phyloP scores from a whole-genome alignment of 1,140 invertebrate genomes.

The Dufourea novaeangliae region DNA sequence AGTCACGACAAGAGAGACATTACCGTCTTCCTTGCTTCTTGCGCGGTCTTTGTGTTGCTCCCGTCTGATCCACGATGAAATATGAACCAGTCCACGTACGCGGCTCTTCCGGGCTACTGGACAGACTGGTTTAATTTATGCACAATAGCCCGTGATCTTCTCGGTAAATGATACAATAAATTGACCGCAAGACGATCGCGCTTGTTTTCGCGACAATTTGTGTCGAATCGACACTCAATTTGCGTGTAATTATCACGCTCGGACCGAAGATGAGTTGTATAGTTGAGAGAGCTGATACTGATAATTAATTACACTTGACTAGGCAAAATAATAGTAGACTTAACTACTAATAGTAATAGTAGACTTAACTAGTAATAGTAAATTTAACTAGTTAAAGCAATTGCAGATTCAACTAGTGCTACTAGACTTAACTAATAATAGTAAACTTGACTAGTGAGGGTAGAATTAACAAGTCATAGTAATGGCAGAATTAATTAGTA shows the following conservation, averaged over 20 bases:
- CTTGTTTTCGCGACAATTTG: slow-evolving; percentile 28
- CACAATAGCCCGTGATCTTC: slow-evolving; percentile 38
- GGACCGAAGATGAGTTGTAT: slow-evolving; percentile 19
- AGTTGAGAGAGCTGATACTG: too few relatives aligned
- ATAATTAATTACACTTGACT: too few relatives aligned
- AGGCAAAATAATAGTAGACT: too few relatives aligned
- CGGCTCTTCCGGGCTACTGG: background rate
- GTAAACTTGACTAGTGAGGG: too few relatives aligned
- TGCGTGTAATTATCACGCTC: slow-evolving; percentile 30
- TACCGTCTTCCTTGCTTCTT: slow-evolving; percentile 24
- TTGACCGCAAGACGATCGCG: slow-evolving; percentile 1
- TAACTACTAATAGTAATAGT: too few relatives aligned
- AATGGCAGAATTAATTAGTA: too few relatives aligned
- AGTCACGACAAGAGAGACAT: background rate
- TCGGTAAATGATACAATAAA: slow-evolving; percentile 42
- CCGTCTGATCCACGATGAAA: slow-evolving; percentile 23
- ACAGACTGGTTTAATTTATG: slow-evolving; percentile 36
- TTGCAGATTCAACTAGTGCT: too few relatives aligned
- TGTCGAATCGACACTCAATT: background rate
- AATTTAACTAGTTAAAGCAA: too few relatives aligned
- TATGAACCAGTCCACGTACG: slow-evolving; percentile 7
- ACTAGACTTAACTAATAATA: too few relatives aligned
- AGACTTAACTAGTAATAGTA: too few relatives aligned
- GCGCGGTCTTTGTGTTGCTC: background rate
- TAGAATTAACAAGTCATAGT: too few relatives aligned